Base-by-base conservation (phyloP, 1,140 invertebrate species). In the Drosophila arawakana region DNA sequence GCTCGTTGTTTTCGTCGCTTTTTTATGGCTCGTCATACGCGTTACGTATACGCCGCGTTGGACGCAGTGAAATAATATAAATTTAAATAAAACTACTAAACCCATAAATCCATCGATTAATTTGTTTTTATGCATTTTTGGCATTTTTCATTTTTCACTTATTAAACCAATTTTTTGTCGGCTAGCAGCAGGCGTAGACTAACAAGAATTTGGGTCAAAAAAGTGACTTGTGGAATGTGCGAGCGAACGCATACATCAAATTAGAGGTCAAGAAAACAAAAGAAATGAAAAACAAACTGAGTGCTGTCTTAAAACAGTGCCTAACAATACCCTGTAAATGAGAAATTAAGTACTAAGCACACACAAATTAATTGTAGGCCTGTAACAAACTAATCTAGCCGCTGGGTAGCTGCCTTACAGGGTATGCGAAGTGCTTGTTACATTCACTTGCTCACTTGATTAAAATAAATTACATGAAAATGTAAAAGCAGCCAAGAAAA, bases 401-500 rank as follows among this genome's bases (percentile, higher is more conserved):
- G 2, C 13, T 13, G 0, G 7, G 18, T 8, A 13, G 4, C 8
- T 0, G 2, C 7, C 10, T 34, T 30, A 63, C 35, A 63, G 61
- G 37, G 61, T 63, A 43, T 63, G 6, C 3, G 3, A 41, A 43
- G 49, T 54, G 62, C 37, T 65, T 66, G 50, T 55, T 66, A 66
- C 49, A 66, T 55, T 54, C 50, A 18, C 50, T 65, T 50, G 50
- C 62, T 21, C 25, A 43, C 18, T 30, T 66, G 62, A 66, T 66
- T 66, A 66, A 66, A 66, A 66, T 66, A 66, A 66, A 66, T 66
- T 66, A 55, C 47, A 66, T 15, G 13, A 46, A 67, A 67, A 67
- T 44, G 59, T 61, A 49, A 7, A 61, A 49, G 41, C 35, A 63
- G 47, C 47, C 37, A 67, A 57, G 13, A 57, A 57, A 57, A 57